Evolutionary conservation across 2,888 invertebrate species (phyloP).

Genomic region (Agrypnus murinus): DNA sequence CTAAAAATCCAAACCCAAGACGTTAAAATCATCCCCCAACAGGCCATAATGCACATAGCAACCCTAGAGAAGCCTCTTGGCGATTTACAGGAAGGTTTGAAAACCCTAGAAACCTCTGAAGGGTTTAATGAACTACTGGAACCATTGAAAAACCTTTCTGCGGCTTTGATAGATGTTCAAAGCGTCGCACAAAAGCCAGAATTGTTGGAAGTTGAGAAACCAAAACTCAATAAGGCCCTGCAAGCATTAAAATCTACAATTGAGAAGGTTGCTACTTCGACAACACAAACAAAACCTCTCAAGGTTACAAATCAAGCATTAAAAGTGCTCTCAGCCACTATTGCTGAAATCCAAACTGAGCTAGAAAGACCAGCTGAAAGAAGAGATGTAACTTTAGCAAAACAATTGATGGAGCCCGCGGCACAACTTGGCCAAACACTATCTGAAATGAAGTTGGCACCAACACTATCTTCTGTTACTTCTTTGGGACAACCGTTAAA

Average conservation of each 20-base stretch:
- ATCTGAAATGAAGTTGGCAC: not conserved
- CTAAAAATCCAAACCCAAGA: conserved; percentile 15
- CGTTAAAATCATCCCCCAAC: conserved; percentile 46
- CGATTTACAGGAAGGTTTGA: not conserved
- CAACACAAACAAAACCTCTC: conserved; percentile 36
- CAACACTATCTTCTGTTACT: not conserved
- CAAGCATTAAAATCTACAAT: conserved; percentile 19
- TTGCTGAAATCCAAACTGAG: conserved; percentile 4
- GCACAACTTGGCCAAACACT: not conserved
- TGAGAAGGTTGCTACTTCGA: conserved; percentile 12
- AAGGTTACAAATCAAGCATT: conserved; percentile 54
- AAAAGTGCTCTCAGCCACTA: conserved; percentile 35
- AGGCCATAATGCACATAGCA: conserved; percentile 55
- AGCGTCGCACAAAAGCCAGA: conserved; percentile 53
- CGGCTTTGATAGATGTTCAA: not conserved
- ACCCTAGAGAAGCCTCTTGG: conserved; percentile 27
- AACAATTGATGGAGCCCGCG: conserved; percentile 8
- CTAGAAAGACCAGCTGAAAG: not conserved
- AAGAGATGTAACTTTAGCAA: not conserved
- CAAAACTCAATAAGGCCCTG: conserved; percentile 29
- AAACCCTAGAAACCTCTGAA: not conserved
- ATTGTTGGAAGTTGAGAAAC: conserved; percentile 47
- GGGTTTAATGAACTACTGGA: conserved; percentile 41
- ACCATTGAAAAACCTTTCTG: conserved; percentile 28
- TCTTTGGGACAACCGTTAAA: conserved; percentile 21